Percentiles rank a stretch among this genome's conserved stretches.
These are phyloP conservation scores for Planococcus citri DNA, from an alignment of 1,140 invertebrate genomes.

Conservation along the genomic window DNA sequence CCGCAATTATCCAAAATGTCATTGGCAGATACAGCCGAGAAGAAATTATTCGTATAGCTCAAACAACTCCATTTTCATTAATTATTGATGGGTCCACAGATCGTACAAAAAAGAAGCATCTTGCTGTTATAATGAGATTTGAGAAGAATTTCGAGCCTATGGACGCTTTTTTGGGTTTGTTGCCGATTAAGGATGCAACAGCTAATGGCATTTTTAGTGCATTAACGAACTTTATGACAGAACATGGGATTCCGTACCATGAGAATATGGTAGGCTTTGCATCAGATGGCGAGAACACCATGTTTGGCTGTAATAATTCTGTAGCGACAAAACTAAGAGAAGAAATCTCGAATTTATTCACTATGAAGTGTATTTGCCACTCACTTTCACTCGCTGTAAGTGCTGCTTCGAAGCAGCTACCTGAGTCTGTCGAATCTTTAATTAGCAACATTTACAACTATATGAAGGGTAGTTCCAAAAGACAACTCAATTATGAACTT, in stretches of 20 bases:
- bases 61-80: background rate
- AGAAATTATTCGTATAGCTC: background rate
- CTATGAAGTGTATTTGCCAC: constrained; percentile 28
- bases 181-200: background rate
- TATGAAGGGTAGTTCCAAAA: constrained; percentile 23
- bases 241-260: constrained; percentile 11
- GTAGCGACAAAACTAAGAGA: background rate
- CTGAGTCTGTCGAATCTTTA: constrained; percentile 22
- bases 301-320: constrained; percentile 2
- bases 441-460: constrained; percentile 23
- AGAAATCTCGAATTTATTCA: constrained; percentile 8
- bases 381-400: constrained; percentile 25
- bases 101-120: background rate
- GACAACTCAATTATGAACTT: background rate
- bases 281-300: background rate
- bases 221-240: background rate
- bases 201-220: no score
- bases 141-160: background rate
- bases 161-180: background rate
- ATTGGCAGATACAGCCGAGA: no score
- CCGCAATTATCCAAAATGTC: no score
- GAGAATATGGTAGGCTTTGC: background rate
- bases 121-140: background rate
- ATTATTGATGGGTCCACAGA: background rate
- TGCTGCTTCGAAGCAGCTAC: constrained; percentile 22